Evolutionary conservation across 2,888 invertebrate species (phyloP), one percentile per base, ranked within the genome.

Genomic region (Dioctria linearis): DNA sequence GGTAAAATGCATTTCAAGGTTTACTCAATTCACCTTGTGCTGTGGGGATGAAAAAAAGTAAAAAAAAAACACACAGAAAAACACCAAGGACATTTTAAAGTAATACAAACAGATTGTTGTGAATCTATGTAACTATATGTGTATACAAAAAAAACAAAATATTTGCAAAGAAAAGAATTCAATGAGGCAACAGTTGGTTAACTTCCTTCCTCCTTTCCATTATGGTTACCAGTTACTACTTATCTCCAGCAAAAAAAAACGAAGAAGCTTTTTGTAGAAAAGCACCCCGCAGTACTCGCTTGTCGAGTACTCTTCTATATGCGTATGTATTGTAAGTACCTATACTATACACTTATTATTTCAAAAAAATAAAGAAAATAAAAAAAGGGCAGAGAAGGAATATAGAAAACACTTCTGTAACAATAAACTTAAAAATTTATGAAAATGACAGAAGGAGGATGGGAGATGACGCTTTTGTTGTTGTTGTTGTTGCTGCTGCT

Each of bases 351-450:
- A 25, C 25, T 25, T 25, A 76, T 9, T 69, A 37, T 37, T 54
- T n/a, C 6, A 54, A 8, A 54, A n/a, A 54, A 54, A n/a, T 4
- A 4, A n/a, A 11, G 1, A 39, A 57, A 40, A 59, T 13, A 46
- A 37, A 4, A 25, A 57, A 46, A 63, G 37, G 49, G 37, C 9
- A 42, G 9, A 61, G 76, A 61, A 40, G 42, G 63, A 63, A 63
- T 76, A 63, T 76, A 76, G 76, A 76, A 76, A 76, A 76, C 61
- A 79, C 79, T 79, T 67, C 46, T 43, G 42, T 40, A 79, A 79
- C 79, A 79, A 79, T 79, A 79, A 79, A 79, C 66, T 79, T 79
- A 79, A 79, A 79, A 79, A 79, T 79, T 79, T 79, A 79, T 79
- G 67, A 67, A 79, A 79, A 79, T 78, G 78, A 78, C 67, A 79